Base-by-base conservation (phyloP, 2,888 invertebrate species). In the Drosophila recens region DNA sequence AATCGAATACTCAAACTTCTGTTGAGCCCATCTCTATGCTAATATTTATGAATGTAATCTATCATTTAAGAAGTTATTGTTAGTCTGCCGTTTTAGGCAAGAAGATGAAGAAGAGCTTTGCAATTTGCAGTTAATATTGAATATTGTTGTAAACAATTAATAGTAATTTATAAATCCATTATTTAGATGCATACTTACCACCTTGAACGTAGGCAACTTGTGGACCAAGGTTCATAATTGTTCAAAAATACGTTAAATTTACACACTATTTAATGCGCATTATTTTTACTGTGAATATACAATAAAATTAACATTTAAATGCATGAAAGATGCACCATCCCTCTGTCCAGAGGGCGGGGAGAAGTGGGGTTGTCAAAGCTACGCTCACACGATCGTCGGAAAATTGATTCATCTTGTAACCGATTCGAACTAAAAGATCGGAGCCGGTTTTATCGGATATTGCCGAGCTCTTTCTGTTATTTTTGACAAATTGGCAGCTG, bases 271-370 rank as follows among this genome's bases (percentile, higher is more conserved):
- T 77, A 77, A 77, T 77, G 80, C 80, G 73, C 83, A 80, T 80
- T 80, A 67, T 71, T 75, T 79, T 80, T 77, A 83, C 87, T 89
- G 82, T 87, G 87, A 81, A 74, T 84, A 72, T 89, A 84, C 82
- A 89, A 76, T 87, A 87, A 79, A 82, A 56, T 87, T 82, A 87
- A 89, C 72, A 89, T 79, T 89, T 87, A 84, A 89, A 84, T 84
- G 84, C 87, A 87, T 85, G 82, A 73, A 54, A 69, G 68, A 80
- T 82, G 66, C 72, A 57, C 36, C 57, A 36, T 51, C 59, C 63
- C 75, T 57, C 59, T 56, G 61, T 58, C 54, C 53, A 1, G 8
- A 38, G 57, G 34, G 36, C 45, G 46, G n/a, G 36, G 36, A 53
- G 63, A 20, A 42, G 23, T 48, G 62, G 64, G 59, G 8, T 15